Conservation (phyloP, 2,888 invertebrate species). For the Capitulum mitella region DNA sequence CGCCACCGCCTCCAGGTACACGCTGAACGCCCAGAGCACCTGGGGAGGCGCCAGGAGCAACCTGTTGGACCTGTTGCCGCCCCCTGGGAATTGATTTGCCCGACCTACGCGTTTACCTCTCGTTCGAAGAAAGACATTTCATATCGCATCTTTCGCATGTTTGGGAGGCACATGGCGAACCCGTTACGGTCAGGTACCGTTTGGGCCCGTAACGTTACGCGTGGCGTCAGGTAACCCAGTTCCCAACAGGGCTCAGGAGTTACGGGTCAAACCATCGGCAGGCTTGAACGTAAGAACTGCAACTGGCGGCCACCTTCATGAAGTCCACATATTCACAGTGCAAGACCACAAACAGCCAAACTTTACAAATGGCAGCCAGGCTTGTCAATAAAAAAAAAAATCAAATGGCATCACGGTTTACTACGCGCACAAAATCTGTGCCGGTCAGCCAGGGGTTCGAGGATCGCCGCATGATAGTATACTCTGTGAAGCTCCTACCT, state of each 20-base stretch:
- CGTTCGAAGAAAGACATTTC: background rate
- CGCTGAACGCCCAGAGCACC: conserved; percentile 98
- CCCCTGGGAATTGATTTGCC: too few species aligned
- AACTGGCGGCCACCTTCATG: too few species aligned
- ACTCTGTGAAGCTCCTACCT: conserved; percentile 57
- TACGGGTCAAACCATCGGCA: background rate
- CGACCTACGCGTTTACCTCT: background rate
- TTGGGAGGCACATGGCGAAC: too few species aligned
- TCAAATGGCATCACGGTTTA: background rate
- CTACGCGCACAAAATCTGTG: background rate
- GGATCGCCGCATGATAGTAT: too few species aligned
- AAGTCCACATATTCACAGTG: background rate
- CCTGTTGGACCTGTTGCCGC: too few species aligned
- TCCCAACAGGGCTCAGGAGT: background rate
- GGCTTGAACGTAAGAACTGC: too few species aligned
- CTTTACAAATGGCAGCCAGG: background rate
- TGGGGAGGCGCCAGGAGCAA: conserved; percentile 41
- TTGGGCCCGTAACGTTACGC: background rate
- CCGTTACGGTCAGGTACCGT: background rate
- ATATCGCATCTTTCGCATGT: background rate
- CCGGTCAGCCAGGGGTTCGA: too few species aligned
- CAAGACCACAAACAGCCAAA: background rate
- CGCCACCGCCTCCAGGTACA: conserved; percentile 97
- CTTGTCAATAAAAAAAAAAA: background rate
- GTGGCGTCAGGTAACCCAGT: too few species aligned